Evolutionary conservation across 2,113 vertebrate genomes (phyloP).

Genomic region (Hydropotes inermis): DNA sequence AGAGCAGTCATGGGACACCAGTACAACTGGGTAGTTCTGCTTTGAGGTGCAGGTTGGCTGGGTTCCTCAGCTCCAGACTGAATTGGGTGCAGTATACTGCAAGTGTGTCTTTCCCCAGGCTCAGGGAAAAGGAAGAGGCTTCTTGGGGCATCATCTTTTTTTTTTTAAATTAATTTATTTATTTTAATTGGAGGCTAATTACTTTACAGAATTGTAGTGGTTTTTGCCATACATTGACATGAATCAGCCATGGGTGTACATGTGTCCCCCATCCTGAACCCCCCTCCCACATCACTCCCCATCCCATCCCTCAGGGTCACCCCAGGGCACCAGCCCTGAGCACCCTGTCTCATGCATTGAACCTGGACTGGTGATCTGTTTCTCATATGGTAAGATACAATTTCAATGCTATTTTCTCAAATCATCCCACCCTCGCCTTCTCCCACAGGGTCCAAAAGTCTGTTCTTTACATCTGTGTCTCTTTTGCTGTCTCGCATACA

Average conservation of each 20-base stretch:
- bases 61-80: background rate
- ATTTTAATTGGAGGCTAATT: background rate
- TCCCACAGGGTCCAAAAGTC: background rate
- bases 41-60: background rate
- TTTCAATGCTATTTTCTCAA: background rate
- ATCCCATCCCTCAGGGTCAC: background rate
- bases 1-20: background rate
- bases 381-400: background rate
- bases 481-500: background rate
- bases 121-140: background rate
- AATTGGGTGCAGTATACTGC: background rate
- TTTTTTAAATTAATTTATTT: background rate
- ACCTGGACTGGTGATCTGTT: background rate
- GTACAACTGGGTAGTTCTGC: too few species aligned
- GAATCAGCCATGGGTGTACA: background rate
- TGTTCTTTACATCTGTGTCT: background rate
- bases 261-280: background rate
- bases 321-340: background rate
- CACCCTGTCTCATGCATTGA: background rate
- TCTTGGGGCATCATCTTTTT: background rate
- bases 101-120: background rate
- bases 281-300: background rate
- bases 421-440: background rate
- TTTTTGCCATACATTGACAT: background rate
- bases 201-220: background rate